A percentile compares a stretch with the other conserved stretches of the same genome.
These are phyloP conservation scores for Coreius guichenoti DNA, from an alignment of 2,797 vertebrate species.

Conservation along the genomic window DNA sequence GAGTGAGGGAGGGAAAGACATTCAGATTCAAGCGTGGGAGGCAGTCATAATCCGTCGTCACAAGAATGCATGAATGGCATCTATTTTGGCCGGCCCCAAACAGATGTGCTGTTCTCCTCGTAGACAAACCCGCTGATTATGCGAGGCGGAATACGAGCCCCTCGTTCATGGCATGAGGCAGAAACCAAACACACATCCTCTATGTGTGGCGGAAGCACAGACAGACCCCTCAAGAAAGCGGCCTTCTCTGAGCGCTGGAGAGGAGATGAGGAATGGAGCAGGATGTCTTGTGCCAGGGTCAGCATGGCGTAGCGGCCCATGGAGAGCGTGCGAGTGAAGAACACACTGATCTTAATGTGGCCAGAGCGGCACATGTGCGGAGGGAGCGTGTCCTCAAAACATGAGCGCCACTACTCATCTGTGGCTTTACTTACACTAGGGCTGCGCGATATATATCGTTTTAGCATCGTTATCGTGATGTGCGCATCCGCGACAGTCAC, in stretches of 20 bases:
- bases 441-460: too few relatives aligned
- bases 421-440: too few relatives aligned
- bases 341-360: conserved; percentile 25
- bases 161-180: conserved; percentile 24
- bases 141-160: conserved; percentile 63
- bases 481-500: too few relatives aligned
- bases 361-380: conserved; percentile 1
- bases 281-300: conserved; percentile 13
- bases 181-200: conserved; percentile 66
- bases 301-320: background rate
- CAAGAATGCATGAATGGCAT: conserved; percentile 66
- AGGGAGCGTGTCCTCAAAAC: background rate
- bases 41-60: conserved; percentile 52
- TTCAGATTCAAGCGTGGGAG: background rate
- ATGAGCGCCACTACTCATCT: too few relatives aligned
- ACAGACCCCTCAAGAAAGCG: conserved; percentile 48
- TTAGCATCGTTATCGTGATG: too few relatives aligned
- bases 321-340: background rate
- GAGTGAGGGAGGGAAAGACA: conserved; percentile 27
- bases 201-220: conserved; percentile 61
- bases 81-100: conserved; percentile 64
- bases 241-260: conserved; percentile 25
- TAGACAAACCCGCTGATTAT: conserved; percentile 75
- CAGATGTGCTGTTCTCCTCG: conserved; percentile 71
- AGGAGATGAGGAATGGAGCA: conserved; percentile 7